Conservation (phyloP, 2,888 invertebrate species). For the Drosophila meridionalis region DNA sequence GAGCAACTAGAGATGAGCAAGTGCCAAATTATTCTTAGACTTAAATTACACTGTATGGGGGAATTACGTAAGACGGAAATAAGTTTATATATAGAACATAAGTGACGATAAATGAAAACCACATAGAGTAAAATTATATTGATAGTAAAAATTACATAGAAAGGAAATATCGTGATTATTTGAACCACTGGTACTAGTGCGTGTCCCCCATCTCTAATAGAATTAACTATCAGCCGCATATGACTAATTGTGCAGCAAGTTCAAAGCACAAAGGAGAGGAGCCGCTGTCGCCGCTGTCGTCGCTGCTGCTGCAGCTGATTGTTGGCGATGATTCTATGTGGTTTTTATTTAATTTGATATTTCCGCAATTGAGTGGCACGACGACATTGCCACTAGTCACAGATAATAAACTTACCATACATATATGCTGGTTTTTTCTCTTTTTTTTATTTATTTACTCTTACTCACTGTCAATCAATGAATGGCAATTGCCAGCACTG, state of each 20-base stretch:
- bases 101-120: not conserved
- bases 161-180: not conserved
- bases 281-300: not conserved
- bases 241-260: slow-evolving; percentile 63
- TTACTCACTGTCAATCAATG: slow-evolving; percentile 50
- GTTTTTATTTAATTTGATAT: slow-evolving; percentile 82
- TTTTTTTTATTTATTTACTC: slow-evolving; percentile 17
- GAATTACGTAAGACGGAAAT: not conserved
- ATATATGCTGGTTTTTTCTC: slow-evolving; percentile 19
- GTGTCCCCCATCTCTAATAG: not conserved
- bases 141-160: not conserved
- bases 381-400: slow-evolving; percentile 53
- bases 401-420: slow-evolving; percentile 27
- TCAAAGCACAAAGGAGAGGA: slow-evolving; percentile 36
- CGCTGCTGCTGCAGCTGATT: slow-evolving; percentile 22
- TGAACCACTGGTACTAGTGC: not conserved
- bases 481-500: slow-evolving; percentile 46
- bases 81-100: not conserved
- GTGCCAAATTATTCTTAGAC: not conserved
- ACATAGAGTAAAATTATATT: not conserved
- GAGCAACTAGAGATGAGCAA: not conserved
- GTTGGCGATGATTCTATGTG: slow-evolving; percentile 43
- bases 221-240: slow-evolving; percentile 34
- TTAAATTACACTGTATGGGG: not conserved
- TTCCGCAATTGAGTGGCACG: slow-evolving; percentile 82